Conservation (phyloP, 2,888 invertebrate genomes). For the Diplolepis rosae region DNA sequence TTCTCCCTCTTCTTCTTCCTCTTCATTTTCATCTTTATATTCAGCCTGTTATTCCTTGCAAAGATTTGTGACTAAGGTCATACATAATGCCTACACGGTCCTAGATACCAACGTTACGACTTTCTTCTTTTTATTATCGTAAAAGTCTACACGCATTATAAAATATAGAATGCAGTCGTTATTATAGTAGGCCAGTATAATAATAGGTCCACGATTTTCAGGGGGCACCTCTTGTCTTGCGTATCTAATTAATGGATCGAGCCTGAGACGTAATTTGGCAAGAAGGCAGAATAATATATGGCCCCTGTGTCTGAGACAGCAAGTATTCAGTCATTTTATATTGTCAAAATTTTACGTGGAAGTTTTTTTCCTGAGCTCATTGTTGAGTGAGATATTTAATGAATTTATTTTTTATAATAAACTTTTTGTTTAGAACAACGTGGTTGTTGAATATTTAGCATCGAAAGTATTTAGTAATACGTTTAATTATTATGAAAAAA, state of each 20-base stretch:
- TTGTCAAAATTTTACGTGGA: background rate
- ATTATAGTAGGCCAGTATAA: slow-evolving; percentile 4
- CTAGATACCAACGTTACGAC: background rate
- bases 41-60: slow-evolving; percentile 6
- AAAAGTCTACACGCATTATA: background rate
- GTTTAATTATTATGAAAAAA: too few species aligned
- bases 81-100: background rate
- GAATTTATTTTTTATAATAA: too few species aligned
- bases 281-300: background rate
- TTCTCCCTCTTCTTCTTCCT: slow-evolving; percentile 15
- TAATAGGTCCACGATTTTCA: slow-evolving; percentile 8
- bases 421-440: too few species aligned
- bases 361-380: background rate
- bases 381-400: too few species aligned
- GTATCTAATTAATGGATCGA: slow-evolving; percentile 14
- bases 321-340: background rate
- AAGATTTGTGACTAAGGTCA: background rate
- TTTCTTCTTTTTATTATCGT: background rate
- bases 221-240: background rate
- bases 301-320: background rate
- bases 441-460: too few species aligned
- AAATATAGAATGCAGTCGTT: background rate
- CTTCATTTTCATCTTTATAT: slow-evolving; percentile 12
- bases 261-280: slow-evolving; percentile 18
- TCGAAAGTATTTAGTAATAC: too few species aligned